Base-by-base conservation (phyloP, 2,888 invertebrate genomes). In the Cheilosia impressa region DNA sequence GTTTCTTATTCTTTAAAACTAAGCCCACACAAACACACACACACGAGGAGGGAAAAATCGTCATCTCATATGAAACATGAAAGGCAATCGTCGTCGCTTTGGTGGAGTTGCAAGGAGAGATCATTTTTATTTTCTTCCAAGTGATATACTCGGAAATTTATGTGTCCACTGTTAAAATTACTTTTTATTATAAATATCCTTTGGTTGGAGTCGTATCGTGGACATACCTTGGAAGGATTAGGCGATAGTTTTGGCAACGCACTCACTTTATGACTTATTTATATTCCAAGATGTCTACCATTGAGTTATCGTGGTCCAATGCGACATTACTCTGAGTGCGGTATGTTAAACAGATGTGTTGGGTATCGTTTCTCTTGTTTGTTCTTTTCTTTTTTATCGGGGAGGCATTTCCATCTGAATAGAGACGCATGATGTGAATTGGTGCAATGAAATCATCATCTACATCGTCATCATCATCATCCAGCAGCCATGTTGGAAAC, bases 81-180 rank as follows among this genome's bases (percentile, higher is more conserved):
- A 58, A 85, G 68, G 72, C 85, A 81, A 76, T 85, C 71, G 84
- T 47, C 38, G 47, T 62, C 66, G 66, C 73, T 22, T 52, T 7
- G 31, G 9, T 34, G 38, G 1, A 17, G 31, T 31, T 58, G 38
- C 65, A 47, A 45, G 73, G 19, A 63, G 73, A 52, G 69, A 47
- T 34, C 17, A 76, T 81, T 77, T 83, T 89, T 90, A 89, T 89
- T 89, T 89, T 89, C 89, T 90, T 90, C 90, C 90, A 90, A 90
- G 88, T 90, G 90, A 90, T 90, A 89, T 90, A 88, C 89, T 89
- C 73, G 89, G 89, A 88, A 89, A 90, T 90, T 90, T 90, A 90
- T 90, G 89, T 68, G 76, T 72, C 76, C 81, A 81, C 53, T 77
- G 81, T 72, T 76, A 47, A 76, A 76, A 80, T 79, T 78, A 50